Evolutionary conservation across 64 coral and sea anemone species (phyloP), one percentile per base, ranked within the genome.

Genomic region (Stichodactyla helianthus): DNA sequence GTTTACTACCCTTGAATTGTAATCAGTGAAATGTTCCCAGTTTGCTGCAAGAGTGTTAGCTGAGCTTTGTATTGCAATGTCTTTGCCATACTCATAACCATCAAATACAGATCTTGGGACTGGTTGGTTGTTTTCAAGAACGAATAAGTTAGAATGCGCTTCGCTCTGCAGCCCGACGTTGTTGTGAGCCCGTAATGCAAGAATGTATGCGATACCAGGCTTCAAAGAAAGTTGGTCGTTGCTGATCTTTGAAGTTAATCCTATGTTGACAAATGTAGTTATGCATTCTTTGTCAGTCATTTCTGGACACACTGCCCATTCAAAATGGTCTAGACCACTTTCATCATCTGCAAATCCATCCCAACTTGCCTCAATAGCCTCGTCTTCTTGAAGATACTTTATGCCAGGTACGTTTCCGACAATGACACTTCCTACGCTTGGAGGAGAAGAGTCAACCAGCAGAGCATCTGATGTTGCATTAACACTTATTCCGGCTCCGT

Each of bases 391-490:
- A 0, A 94, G 55, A 54, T 92, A 83, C 27, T 60, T 82, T 9
- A 25, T 86, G 35, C 55, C 74, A 20, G 55, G 55, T 9, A 59
- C 71, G 54, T 87, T 84, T 14, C 79, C 88, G 15, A 95, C 82
- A 23, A 79, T 60, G 20, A 95, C 82, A 17, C 60, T n/a, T 20
- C 89, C 89, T n/a, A 59, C 44, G 31, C 23, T 82, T 6, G 93
- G 93, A 57, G 86, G 51, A 11, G 93, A 63, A 58, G 55, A 92
- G 55, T 98, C 96, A 22, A 98, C 64, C 3, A 98, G 27, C 25
- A 98, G 94, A 22, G 93, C 96, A 93, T 93, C 93, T 0, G 96
- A 88, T 0, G 80, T 88, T 5, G 88, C 84, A 22, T 93, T 99
- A 64, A 79, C 89, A 55, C 65, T 85, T 18, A 99, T 61, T 10